phyloP scores from a whole-genome alignment of 2,113 vertebrate species.

The Falco punctatus region DNA sequence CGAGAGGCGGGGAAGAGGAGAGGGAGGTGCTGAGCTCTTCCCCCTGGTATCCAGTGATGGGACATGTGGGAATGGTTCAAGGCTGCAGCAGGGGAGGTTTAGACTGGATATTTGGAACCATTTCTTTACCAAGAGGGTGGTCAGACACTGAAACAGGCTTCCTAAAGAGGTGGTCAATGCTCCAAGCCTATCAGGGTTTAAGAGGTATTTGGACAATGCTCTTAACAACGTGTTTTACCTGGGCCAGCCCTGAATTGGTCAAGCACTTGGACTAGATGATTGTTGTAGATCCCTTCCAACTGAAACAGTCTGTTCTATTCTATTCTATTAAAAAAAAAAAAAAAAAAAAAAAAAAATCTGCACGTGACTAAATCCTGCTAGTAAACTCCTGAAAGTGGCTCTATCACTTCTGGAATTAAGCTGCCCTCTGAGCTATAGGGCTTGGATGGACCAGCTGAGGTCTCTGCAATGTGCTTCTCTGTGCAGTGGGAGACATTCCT shows the following conservation, averaged over 20 bases:
- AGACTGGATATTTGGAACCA: neutral
- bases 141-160: neutral
- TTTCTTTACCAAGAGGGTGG: too few species aligned
- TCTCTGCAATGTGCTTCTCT: neutral
- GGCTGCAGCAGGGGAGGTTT: neutral
- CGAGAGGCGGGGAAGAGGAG: too few species aligned
- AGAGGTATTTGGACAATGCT: neutral
- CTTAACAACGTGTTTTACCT: neutral
- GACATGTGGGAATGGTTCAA: neutral
- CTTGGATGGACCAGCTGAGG: neutral
- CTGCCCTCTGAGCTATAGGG: neutral
- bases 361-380: neutral
- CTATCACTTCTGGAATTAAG: neutral
- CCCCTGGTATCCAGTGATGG: too few species aligned
- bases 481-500: neutral
- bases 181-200: neutral
- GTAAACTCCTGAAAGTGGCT: neutral
- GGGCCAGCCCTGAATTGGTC: neutral
- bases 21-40: neutral
- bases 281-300: neutral
- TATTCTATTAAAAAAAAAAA: neutral
- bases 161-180: neutral
- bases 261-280: neutral
- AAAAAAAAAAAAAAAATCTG: too few species aligned
- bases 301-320: neutral